Evolutionary conservation across 2,888 invertebrate genomes (phyloP), one percentile per base, ranked within the genome.

Genomic region (Coenonympha arcania): DNA sequence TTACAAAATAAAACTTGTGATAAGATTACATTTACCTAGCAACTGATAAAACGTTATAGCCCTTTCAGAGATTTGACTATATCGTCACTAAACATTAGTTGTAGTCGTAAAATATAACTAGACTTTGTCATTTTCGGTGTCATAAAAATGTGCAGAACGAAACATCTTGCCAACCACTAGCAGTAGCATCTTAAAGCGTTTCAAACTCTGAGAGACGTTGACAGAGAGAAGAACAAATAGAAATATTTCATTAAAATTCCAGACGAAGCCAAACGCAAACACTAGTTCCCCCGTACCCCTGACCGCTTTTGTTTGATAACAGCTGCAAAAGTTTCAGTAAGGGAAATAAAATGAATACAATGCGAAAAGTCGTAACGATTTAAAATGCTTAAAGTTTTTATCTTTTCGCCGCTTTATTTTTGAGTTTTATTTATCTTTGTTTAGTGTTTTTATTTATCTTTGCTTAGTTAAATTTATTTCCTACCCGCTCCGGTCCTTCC

Each of bases 301-400:
- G 45, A 36, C 45, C 45, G 36, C 45, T 26, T 45, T 45, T 45
- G 45, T 45, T 45, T 45, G 45, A 45, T 45, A 45, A 45, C 36
- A 45, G 45, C 45, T 45, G 45, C 45, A 45, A 45, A 45, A 45
- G 45, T 45, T 45, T 37, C 45, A 45, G n/a, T 11, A 24, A 9
- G 8, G 37, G 28, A 37, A 45, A 45, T 45, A 45, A 45, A 45
- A 45, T 45, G 45, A 45, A 45, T 45, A 45, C 45, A 45, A 36
- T 45, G 45, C 45, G 45, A 45, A 28, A 45, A 45, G 45, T 45
- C 45, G 45, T 45, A 45, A 45, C 45, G 45, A 45, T 45, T 45
- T 45, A 33, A 45, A 45, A 45, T 37, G 45, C 45, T 45, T 28
- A 45, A 45, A 45, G 45, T 45, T 45, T 45, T 45, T 45, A 45